A percentile compares a stretch with the other conserved stretches of the same genome.
These are phyloP conservation scores for Eumeta japonica DNA, from an alignment of 1,140 invertebrate species.

Conservation along the genomic window DNA sequence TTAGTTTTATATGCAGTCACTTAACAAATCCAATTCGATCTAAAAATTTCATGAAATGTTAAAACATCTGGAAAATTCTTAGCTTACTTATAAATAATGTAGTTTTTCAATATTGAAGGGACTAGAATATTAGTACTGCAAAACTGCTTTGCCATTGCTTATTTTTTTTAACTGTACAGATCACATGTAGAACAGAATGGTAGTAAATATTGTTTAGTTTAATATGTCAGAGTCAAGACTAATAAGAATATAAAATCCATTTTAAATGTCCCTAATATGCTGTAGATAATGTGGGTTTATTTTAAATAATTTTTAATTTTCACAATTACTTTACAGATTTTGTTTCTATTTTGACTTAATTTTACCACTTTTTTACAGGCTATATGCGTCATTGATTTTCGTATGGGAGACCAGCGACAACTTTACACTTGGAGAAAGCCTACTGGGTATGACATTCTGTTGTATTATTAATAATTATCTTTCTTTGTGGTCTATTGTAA, in stretches of 20 bases:
- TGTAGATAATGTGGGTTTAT: too few species aligned
- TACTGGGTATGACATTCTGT: slow-evolving; percentile 29
- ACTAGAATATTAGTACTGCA: too few species aligned
- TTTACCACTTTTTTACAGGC: slow-evolving; percentile 55
- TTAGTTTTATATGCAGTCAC: slow-evolving; percentile 53
- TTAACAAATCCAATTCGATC: background rate
- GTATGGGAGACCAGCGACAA: slow-evolving; percentile 71
- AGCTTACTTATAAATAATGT: slow-evolving; percentile 3
- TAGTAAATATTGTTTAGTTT: too few species aligned
- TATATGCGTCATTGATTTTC: slow-evolving; percentile 74
- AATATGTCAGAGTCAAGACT: too few species aligned
- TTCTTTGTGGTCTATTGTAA: too few species aligned
- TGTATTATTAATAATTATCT: too few species aligned
- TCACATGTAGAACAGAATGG: too few species aligned
- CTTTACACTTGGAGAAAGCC: slow-evolving; percentile 69
- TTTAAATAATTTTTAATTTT: slow-evolving; percentile 5
- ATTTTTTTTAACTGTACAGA: too few species aligned
- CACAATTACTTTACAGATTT: slow-evolving; percentile 1
- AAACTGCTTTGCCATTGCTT: too few species aligned
- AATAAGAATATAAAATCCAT: too few species aligned
- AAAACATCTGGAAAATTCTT: slow-evolving; percentile 2
- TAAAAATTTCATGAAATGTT: slow-evolving; percentile 3
- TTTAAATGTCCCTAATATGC: too few species aligned
- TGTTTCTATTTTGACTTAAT: background rate
- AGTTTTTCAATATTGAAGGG: too few species aligned